These are phyloP conservation scores for Muschampia plurimacula DNA, from an alignment of 2,888 invertebrate species.

Conservation along the genomic window DNA sequence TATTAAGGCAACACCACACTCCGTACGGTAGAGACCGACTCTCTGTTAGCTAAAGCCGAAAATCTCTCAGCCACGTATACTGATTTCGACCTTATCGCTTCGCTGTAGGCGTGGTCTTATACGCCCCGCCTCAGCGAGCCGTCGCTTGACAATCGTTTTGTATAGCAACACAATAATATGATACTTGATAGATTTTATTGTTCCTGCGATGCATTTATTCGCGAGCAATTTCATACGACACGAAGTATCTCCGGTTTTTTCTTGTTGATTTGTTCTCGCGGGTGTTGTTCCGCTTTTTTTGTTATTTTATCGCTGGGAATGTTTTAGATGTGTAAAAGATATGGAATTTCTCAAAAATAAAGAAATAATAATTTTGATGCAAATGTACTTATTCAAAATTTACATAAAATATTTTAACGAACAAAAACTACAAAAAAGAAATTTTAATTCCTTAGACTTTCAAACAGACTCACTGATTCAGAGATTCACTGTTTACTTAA, in stretches of 20 bases:
- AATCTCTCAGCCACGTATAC: conserved; percentile 73
- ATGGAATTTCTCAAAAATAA: not conserved
- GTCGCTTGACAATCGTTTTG: conserved; percentile 84
- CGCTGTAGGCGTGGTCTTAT: conserved; percentile 69
- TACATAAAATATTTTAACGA: no score
- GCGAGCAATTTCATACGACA: conserved; percentile 61
- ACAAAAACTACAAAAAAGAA: no score
- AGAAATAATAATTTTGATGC: not conserved
- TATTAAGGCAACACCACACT: conserved; percentile 74
- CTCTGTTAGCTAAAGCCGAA: conserved; percentile 75
- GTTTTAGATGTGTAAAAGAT: conserved; percentile 34
- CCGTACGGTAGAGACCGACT: conserved; percentile 59
- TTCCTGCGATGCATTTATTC: conserved; percentile 79
- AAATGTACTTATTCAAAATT: not conserved
- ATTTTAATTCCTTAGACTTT: no score
- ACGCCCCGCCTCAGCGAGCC: conserved; percentile 66
- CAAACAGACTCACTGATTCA: no score
- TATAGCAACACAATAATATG: conserved; percentile 86
- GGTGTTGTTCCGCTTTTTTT: conserved; percentile 33
- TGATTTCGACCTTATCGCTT: conserved; percentile 81
- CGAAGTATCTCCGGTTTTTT: conserved; percentile 48
- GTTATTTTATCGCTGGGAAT: conserved; percentile 29
- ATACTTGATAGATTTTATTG: conserved; percentile 85
- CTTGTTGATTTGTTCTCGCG: conserved; percentile 37
- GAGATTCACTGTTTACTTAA: no score